These are phyloP conservation scores for Heliocidaris tuberculata DNA, from an alignment of 35 echinoderm and acorn worm species.

Conservation along the genomic window DNA sequence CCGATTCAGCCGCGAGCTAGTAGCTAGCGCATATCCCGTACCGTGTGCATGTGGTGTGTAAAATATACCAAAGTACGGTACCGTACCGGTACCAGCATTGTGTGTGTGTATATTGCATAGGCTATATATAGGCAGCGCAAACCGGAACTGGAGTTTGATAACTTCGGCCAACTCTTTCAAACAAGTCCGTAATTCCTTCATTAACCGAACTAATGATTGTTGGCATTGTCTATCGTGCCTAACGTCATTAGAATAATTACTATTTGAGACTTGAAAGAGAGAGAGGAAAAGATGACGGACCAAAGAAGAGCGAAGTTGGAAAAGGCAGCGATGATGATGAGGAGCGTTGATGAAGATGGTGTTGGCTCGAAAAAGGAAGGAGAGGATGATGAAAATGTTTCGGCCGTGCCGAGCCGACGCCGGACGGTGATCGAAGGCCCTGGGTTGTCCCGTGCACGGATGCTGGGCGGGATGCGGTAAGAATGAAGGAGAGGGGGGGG, in stretches of 20 bases:
- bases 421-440: constrained; percentile 3
- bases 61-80: too few relatives aligned
- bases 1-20: too few relatives aligned
- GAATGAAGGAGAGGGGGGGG: neutral
- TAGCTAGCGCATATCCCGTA: too few relatives aligned
- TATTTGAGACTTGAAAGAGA: neutral
- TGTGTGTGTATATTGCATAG: too few relatives aligned
- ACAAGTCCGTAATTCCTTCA: neutral
- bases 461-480: constrained; percentile 22
- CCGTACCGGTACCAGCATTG: too few relatives aligned
- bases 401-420: neutral
- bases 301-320: neutral
- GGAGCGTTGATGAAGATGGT: constrained; percentile 3
- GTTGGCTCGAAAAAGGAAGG: neutral
- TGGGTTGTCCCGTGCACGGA: neutral
- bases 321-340: neutral
- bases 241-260: neutral
- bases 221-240: neutral
- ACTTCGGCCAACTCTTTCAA: neutral
- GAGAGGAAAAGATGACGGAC: neutral
- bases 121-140: neutral
- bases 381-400: constrained; percentile 6
- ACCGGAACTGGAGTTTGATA: neutral
- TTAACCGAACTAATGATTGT: neutral
- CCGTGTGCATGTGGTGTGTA: too few relatives aligned